Base-by-base conservation (phyloP, 2,797 vertebrate species). In the Leptodactylus fallax region DNA sequence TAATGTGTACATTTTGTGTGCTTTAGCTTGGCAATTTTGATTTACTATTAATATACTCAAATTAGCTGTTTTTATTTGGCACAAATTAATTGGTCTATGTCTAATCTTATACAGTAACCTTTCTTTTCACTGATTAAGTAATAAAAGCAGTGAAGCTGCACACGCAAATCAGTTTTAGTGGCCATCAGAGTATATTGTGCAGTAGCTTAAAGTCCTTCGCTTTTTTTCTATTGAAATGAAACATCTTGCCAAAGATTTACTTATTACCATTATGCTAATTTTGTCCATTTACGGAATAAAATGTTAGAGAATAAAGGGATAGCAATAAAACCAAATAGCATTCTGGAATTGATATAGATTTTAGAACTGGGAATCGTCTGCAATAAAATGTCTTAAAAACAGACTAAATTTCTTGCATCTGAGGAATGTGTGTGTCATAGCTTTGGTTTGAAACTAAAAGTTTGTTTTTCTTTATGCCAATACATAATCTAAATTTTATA, bases 201-300 rank as follows among this genome's bases (percentile, higher is more conserved):
- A 67, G 79, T 78, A 67, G 58, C 83, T 69, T 86, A 58, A 63
- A 87, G 63, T 63, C 25, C 16, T 87, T 87, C 69, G 23, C 63
- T 58, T 85, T 88, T 85, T 85, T 78, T 81, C 56, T 74, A 81
- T 71, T 56, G 71, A 74, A 86, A 69, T 89, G 72, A 76, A 89
- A 82, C 78, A 89, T 82, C 71, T 85, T 85, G 69, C 79, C 21
- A 60, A 86, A 89, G 87, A 86, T 89, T 89, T 85, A 89, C 87
- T 86, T 89, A 85, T 89, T 85, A 63, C 83, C 71, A 78, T 85
- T 85, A 89, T 89, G 87, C 58, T 85, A 85, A 89, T 85, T 82
- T 81, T 89, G 67, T 77, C 78, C 84, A 81, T 89, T 85, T 65
- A 77, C 53, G 72, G 69, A 88, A 72, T 83, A 84, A 88, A 89